Percentiles rank a stretch among this genome's conserved stretches.
These are phyloP conservation scores for Eupsittula cactorum DNA, from an alignment of 2,113 vertebrate species.

Conservation along the genomic window DNA sequence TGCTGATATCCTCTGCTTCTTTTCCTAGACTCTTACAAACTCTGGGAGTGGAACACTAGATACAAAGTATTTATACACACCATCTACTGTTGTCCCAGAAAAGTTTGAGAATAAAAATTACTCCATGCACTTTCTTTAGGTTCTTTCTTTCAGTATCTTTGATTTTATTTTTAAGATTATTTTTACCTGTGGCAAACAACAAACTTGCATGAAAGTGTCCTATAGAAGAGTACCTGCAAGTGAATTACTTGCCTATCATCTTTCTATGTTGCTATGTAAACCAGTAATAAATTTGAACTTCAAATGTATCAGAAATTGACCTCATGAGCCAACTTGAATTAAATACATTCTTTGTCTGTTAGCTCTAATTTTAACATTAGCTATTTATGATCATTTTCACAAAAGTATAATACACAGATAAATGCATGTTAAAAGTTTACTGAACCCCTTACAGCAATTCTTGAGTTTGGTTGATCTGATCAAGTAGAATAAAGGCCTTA, in stretches of 20 bases:
- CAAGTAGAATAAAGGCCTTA: background rate
- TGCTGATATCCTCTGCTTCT: background rate
- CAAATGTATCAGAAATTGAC: background rate
- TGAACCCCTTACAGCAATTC: rapidly evolving
- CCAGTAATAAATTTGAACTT: background rate
- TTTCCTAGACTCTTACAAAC: background rate
- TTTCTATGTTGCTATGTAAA: background rate
- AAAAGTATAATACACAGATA: background rate
- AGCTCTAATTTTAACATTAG: background rate
- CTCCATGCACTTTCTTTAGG: background rate
- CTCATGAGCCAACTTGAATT: background rate
- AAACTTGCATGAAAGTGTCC: background rate
- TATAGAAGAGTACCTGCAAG: background rate
- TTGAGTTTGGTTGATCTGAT: background rate
- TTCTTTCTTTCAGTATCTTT: background rate
- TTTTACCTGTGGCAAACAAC: background rate
- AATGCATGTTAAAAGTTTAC: background rate
- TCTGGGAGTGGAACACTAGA: background rate
- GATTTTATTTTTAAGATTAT: background rate
- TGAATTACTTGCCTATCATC: background rate
- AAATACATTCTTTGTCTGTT: background rate
- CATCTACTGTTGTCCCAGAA: background rate
- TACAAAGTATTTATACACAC: background rate
- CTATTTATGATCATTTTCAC: background rate
- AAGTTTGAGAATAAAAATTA: background rate